Conservation (phyloP, 2,797 vertebrate species). For the Miichthys miiuy region DNA sequence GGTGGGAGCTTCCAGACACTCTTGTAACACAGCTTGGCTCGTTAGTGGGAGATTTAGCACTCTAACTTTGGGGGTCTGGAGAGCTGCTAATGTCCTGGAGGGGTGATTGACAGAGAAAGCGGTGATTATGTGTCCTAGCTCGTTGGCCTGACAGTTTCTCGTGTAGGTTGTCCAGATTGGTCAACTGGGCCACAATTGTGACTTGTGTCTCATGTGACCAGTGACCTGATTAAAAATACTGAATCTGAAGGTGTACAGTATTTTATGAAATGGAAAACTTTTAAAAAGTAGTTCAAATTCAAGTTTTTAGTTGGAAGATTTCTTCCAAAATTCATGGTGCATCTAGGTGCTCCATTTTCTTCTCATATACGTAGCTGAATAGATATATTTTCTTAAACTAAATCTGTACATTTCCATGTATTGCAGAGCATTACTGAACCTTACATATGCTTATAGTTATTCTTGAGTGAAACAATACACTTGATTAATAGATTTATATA, state of each 20-base stretch:
- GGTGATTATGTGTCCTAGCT: conserved; percentile 64
- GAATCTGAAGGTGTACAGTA: not conserved
- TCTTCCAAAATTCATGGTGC: not conserved
- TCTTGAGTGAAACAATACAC: not conserved
- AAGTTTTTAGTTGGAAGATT: not conserved
- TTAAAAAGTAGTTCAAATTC: not conserved
- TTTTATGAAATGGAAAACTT: not conserved
- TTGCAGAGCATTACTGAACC: not conserved
- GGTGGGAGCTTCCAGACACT: conserved; percentile 63
- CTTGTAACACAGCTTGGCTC: conserved; percentile 71
- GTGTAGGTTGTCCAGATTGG: conserved; percentile 20
- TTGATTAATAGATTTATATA: not conserved
- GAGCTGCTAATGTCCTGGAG: conserved; percentile 71
- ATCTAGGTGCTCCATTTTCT: not conserved
- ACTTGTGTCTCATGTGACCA: not conserved
- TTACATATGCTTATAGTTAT: not conserved
- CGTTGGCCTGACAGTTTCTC: conserved; percentile 30
- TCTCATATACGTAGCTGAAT: conserved; percentile 30
- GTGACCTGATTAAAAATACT: not conserved
- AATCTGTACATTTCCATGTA: not conserved
- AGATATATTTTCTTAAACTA: conserved; percentile 5
- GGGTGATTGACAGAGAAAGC: conserved; percentile 60
- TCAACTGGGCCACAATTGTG: conserved; percentile 14
- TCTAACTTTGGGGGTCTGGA: conserved; percentile 64
- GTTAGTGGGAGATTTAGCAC: conserved; percentile 78